Evolutionary conservation across 2,113 vertebrate genomes (phyloP), one percentile per base, ranked within the genome.

Genomic region (Bubo blakistoni): DNA sequence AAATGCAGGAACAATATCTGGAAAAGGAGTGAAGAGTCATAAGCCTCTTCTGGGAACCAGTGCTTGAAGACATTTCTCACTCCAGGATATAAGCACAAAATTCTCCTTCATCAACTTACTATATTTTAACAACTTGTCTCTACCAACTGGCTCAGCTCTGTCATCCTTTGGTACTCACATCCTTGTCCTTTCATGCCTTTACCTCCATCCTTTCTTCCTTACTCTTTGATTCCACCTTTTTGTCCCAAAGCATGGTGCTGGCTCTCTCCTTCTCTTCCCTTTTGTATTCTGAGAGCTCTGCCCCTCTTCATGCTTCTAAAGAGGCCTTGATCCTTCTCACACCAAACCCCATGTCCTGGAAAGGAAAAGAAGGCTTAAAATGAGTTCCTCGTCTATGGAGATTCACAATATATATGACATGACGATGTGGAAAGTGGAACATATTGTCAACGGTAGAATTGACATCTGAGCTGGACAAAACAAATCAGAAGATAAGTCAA

Each of bases 301-400:
- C 16, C 3, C 24, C 9, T 29, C 16, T 46, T 89, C 13, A 40
- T 1, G 1, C n/a, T 59, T 6, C 46, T 74, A 49, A 80, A 70
- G 25, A 66, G 18, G 27, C 32, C 32, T 73, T 77, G 17, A 20
- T 84, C 4, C 27, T 81, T 67, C 40, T 59, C 65, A 59, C 13
- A 84, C 34, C 15, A 74, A 79, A 16, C 49, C 18, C 2, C 55
- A 66, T 10, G 19, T 58, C 14, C 51, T 66, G 21, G 32, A 79
- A 47, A 38, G 13, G 24, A 91, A 70, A 18, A 74, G 54, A 52
- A 86, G 19, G 34, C 69, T 91, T 54, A 69, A 81, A 70, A 40
- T 1, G 0, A 74, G 7, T 29, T 77, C 21, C 24, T 78, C 1
- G 0, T 4, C 8, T 44, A 8, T 40, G 30, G 30, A 71, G 52